Conservation (phyloP, 1,140 invertebrate species). For the Diorhabda sublineata region DNA sequence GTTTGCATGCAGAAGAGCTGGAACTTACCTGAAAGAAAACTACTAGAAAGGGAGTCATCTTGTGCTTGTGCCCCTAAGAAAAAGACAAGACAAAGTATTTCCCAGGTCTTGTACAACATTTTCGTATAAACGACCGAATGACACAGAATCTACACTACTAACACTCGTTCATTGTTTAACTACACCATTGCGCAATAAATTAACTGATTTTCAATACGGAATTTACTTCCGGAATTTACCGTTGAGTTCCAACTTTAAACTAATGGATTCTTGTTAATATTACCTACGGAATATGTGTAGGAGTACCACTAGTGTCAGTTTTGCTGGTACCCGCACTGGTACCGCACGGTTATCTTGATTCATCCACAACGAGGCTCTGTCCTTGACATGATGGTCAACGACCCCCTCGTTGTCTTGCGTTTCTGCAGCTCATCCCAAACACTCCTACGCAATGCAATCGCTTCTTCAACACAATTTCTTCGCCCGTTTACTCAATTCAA, state of each 20-base stretch:
- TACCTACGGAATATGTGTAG: slow-evolving; percentile 8
- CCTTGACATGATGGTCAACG: slow-evolving; percentile 41
- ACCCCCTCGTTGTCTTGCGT: slow-evolving; percentile 33
- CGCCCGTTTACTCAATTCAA: too few species aligned
- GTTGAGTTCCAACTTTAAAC: slow-evolving; percentile 30
- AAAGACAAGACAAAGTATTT: slow-evolving; percentile 27
- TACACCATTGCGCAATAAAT: slow-evolving; percentile 33
- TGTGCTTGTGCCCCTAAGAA: slow-evolving; percentile 48
- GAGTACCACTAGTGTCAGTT: slow-evolving; percentile 21
- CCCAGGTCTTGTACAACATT: slow-evolving; percentile 34
- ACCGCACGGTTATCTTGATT: slow-evolving; percentile 35
- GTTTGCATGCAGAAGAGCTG: background rate
- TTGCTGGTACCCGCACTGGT: slow-evolving; percentile 19
- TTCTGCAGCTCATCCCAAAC: slow-evolving; percentile 31
- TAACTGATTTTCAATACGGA: slow-evolving; percentile 37
- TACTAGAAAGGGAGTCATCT: slow-evolving; percentile 72
- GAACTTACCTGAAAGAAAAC: slow-evolving; percentile 68
- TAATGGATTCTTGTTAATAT: slow-evolving; percentile 24
- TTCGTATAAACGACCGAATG: slow-evolving; percentile 21
- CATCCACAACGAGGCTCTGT: slow-evolving; percentile 33
- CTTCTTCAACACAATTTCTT: background rate
- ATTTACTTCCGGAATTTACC: slow-evolving; percentile 42
- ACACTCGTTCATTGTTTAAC: slow-evolving; percentile 35
- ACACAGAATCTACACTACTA: slow-evolving; percentile 34
- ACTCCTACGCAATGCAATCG: slow-evolving; percentile 23